phyloP scores from a whole-genome alignment of 2,797 vertebrate genomes.

The Notolepis coatsorum region DNA sequence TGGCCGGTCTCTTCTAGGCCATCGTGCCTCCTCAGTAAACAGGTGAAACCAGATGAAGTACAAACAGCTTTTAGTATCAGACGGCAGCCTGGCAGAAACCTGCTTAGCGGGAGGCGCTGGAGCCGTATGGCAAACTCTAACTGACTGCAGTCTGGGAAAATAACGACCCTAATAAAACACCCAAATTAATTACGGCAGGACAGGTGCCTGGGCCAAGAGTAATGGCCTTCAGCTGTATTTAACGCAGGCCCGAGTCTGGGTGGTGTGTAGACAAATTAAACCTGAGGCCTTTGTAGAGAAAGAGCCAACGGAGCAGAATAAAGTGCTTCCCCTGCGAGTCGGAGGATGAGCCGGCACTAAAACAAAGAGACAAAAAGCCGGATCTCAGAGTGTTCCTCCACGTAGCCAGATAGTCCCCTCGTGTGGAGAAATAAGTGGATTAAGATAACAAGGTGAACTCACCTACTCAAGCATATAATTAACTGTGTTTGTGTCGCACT shows the following conservation, averaged over 20 bases:
- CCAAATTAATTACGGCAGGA: constrained; percentile 61
- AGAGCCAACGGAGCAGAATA: constrained; percentile 58
- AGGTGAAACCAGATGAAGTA: no score
- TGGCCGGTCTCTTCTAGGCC: no score
- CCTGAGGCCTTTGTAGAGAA: constrained; percentile 60
- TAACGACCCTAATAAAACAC: constrained; percentile 68
- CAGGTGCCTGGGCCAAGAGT: constrained; percentile 75
- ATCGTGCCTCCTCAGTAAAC: no score
- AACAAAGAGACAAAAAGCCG: constrained; percentile 47
- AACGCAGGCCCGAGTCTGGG: constrained; percentile 71
- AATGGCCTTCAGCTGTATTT: constrained; percentile 77
- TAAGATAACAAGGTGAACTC: constrained; percentile 22
- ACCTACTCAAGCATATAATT: constrained; percentile 39
- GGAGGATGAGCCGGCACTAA: constrained; percentile 23
- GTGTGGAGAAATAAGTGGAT: constrained; percentile 11
- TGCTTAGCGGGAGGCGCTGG: no score
- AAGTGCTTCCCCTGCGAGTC: constrained; percentile 70
- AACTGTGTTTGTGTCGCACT: constrained; percentile 32
- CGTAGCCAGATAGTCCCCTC: constrained; percentile 4
- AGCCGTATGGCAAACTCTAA: constrained; percentile 34
- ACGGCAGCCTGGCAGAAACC: constrained; percentile 22
- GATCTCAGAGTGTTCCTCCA: constrained; percentile 29
- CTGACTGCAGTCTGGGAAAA: constrained; percentile 16
- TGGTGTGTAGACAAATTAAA: constrained; percentile 78
- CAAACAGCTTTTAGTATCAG: constrained; percentile 1